A percentile compares a stretch with the other conserved stretches of the same genome.
Conservation (phyloP, 2,888 invertebrate species). For the Brachylomia viminalis region DNA sequence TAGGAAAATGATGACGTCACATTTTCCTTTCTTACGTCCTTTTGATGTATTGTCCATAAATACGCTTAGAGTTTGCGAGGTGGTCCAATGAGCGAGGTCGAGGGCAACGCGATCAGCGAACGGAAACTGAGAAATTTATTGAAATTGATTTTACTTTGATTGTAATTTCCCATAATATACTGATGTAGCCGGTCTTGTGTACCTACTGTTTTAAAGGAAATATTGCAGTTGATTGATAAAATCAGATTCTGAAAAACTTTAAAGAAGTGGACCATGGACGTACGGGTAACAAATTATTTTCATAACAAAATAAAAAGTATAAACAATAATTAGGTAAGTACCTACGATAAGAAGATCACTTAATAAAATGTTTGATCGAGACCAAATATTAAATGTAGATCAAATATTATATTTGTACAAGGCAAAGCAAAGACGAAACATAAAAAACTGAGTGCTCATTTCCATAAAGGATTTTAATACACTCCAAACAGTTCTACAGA, state of each 20-base stretch:
- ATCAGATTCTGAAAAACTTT: background rate
- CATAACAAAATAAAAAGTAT: background rate
- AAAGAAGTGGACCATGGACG: too few relatives aligned
- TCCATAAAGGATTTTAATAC: slow-evolving; percentile 71
- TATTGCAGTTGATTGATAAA: background rate
- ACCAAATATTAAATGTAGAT: slow-evolving; percentile 17
- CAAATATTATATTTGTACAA: slow-evolving; percentile 19
- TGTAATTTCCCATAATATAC: slow-evolving; percentile 27
- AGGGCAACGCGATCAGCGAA: background rate
- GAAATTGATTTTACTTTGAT: slow-evolving; percentile 28
- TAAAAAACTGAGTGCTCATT: slow-evolving; percentile 61
- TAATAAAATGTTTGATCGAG: background rate
- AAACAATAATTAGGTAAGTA: background rate
- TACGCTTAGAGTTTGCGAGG: slow-evolving; percentile 39
- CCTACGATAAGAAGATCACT: background rate
- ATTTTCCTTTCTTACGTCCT: slow-evolving; percentile 51
- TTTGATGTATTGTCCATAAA: slow-evolving; percentile 63
- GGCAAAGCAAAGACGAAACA: slow-evolving; percentile 25
- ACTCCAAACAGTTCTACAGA: slow-evolving; percentile 67
- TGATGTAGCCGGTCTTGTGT: background rate
- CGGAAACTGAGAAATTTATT: slow-evolving; percentile 14
- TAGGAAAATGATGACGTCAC: slow-evolving; percentile 66
- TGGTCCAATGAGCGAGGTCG: slow-evolving; percentile 47
- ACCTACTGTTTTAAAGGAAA: background rate
- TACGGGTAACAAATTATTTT: background rate